Evolutionary conservation across 2,888 invertebrate genomes (phyloP).

Genomic region (Arge pagana): DNA sequence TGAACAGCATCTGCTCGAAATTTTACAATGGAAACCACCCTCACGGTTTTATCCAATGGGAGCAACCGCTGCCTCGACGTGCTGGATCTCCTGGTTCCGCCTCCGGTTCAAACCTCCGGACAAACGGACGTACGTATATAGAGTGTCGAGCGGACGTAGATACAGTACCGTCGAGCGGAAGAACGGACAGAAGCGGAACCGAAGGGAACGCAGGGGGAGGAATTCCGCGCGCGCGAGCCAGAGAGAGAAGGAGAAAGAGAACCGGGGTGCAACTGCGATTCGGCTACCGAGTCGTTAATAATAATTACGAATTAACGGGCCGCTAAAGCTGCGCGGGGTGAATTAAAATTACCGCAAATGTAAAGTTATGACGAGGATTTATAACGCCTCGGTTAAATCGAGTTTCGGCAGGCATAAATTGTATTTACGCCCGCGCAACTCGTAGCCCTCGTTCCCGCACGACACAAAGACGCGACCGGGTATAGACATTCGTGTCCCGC

Average conservation of each 20-base stretch:
- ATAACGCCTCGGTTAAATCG: constrained; percentile 34
- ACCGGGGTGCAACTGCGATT: constrained; percentile 27
- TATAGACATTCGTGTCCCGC: constrained; percentile 2
- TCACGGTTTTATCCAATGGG: too few species aligned
- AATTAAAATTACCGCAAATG: constrained; percentile 54
- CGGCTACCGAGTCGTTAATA: constrained; percentile 48
- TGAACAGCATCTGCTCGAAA: too few species aligned
- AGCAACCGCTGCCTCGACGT: too few species aligned
- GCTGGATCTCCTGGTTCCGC: too few species aligned
- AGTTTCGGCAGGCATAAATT: constrained; percentile 18
- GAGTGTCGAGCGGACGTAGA: constrained; percentile 31
- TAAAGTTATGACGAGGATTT: constrained; percentile 54
- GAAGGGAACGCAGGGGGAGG: constrained; percentile 1
- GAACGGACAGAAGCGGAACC: constrained; percentile 1
- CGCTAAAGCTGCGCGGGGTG: constrained; percentile 43
- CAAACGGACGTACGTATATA: constrained; percentile 21
- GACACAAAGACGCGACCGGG: constrained; percentile 22
- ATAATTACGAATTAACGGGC: constrained; percentile 55
- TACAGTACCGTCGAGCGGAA: too few species aligned
- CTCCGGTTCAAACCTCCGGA: constrained; percentile 22
- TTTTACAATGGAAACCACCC: too few species aligned
- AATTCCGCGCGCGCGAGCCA: constrained; percentile 2
- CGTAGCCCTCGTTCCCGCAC: constrained; percentile 4
- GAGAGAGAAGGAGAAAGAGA: constrained; percentile 3
- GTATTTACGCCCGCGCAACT: constrained; percentile 10